Percentiles rank a stretch among this genome's conserved stretches.
Conservation (phyloP, 2,888 invertebrate genomes). For the Torymus tubicola region DNA sequence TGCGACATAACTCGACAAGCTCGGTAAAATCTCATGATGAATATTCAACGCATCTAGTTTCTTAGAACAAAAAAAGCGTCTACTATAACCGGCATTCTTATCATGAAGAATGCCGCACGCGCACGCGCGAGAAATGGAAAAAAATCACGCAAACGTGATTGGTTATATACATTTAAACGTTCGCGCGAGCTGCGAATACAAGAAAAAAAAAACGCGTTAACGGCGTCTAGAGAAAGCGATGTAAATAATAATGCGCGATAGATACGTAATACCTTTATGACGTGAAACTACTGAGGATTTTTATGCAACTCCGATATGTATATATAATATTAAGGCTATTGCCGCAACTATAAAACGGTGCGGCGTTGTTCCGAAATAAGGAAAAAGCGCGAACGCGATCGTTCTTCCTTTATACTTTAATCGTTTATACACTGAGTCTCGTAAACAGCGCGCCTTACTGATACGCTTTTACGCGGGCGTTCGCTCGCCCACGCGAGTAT, state of each 20-base stretch:
- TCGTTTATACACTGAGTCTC: too few species aligned
- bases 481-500: too few species aligned
- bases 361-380: not conserved
- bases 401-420: not conserved
- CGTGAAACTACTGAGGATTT: slow-evolving; percentile 15
- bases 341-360: not conserved
- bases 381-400: slow-evolving; percentile 16
- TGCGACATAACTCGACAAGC: not conserved
- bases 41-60: not conserved
- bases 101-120: not conserved
- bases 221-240: slow-evolving; percentile 34
- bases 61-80: not conserved
- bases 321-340: not conserved
- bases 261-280: slow-evolving; percentile 32
- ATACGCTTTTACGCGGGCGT: too few species aligned
- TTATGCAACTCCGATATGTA: slow-evolving; percentile 36
- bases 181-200: slow-evolving; percentile 2
- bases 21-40: not conserved
- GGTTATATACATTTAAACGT: not conserved
- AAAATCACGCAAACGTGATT: not conserved
- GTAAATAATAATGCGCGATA: slow-evolving; percentile 28
- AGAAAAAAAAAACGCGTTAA: not conserved
- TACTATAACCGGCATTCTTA: slow-evolving; percentile 10
- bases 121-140: not conserved
- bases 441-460: too few species aligned